phyloP scores from a whole-genome alignment of 1,140 invertebrate species.

The Stratiolaelaps scimitus region DNA sequence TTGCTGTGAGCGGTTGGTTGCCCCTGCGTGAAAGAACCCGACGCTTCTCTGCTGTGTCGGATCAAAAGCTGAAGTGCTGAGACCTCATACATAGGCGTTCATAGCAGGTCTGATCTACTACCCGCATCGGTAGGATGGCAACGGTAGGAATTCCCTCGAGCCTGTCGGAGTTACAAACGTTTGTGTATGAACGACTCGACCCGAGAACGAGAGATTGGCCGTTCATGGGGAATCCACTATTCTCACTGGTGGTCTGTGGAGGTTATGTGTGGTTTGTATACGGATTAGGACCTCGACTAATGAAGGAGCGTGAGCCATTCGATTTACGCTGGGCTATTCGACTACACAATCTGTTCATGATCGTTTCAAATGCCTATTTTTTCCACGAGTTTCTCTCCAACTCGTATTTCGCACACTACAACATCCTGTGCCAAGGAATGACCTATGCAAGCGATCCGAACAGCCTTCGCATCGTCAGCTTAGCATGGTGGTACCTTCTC shows the following conservation, averaged over 20 bases:
- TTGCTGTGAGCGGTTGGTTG: no score
- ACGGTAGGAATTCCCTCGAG: no score
- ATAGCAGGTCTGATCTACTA: no score
- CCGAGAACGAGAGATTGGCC: constrained; percentile 20
- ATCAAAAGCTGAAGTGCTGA: no score
- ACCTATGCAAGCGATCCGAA: constrained; percentile 8
- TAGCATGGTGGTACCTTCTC: constrained; percentile 86
- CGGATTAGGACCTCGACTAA: constrained; percentile 41
- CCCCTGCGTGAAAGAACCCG: no score
- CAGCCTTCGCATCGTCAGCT: constrained; percentile 6
- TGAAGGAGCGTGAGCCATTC: constrained; percentile 42
- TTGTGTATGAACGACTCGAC: constrained; percentile 8
- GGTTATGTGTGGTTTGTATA: constrained; percentile 45
- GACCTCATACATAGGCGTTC: no score
- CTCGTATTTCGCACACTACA: constrained; percentile 30
- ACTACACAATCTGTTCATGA: constrained; percentile 70
- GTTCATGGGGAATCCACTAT: neutral
- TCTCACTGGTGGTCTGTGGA: constrained; percentile 15
- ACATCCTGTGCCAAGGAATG: constrained; percentile 25
- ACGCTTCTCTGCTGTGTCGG: no score
- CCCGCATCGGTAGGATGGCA: no score
- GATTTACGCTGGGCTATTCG: constrained; percentile 45
- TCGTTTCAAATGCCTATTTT: constrained; percentile 33
- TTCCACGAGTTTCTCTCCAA: constrained; percentile 32
- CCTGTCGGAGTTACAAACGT: neutral